phyloP scores from a whole-genome alignment of 2,888 invertebrate species.

The Chrysopilus asiliformis region DNA sequence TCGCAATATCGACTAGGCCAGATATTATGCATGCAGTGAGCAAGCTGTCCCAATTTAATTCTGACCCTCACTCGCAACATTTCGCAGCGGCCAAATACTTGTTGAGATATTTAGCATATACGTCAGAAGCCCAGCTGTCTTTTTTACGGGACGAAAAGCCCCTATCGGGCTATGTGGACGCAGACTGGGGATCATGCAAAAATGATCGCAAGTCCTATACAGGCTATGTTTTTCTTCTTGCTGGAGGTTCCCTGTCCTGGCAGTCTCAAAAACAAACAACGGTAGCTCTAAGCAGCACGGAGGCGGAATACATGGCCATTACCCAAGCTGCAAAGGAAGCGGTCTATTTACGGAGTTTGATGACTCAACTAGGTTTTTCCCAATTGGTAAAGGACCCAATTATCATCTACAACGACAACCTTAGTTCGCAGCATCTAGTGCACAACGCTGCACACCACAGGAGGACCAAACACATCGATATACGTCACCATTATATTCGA shows the following conservation, averaged over 20 bases:
- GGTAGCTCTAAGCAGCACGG: conserved; percentile 18
- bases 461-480: conserved; percentile 12
- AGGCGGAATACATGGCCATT: conserved; percentile 23
- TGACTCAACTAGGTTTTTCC: conserved; percentile 1
- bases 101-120: conserved; percentile 15
- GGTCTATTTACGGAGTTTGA: conserved; percentile 13
- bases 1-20: no score
- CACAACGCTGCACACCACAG: conserved; percentile 12
- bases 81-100: conserved; percentile 15
- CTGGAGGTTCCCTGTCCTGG: conserved; percentile 11
- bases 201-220: conserved; percentile 15
- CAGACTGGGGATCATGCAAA: conserved; percentile 15
- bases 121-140: conserved; percentile 11
- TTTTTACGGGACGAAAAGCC: conserved; percentile 12
- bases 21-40: no score
- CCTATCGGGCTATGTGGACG: conserved; percentile 15
- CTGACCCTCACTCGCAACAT: conserved; percentile 17
- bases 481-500: conserved; percentile 8
- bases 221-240: conserved; percentile 10
- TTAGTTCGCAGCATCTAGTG: conserved; percentile 11
- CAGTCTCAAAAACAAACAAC: conserved; percentile 9
- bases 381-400: conserved; percentile 8
- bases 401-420: conserved; percentile 10
- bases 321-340: conserved; percentile 19
- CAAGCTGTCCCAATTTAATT: conserved; percentile 16